These are phyloP conservation scores for Cricetomys ansorgei DNA, from an alignment of 2,113 vertebrate genomes.

Conservation along the genomic window DNA sequence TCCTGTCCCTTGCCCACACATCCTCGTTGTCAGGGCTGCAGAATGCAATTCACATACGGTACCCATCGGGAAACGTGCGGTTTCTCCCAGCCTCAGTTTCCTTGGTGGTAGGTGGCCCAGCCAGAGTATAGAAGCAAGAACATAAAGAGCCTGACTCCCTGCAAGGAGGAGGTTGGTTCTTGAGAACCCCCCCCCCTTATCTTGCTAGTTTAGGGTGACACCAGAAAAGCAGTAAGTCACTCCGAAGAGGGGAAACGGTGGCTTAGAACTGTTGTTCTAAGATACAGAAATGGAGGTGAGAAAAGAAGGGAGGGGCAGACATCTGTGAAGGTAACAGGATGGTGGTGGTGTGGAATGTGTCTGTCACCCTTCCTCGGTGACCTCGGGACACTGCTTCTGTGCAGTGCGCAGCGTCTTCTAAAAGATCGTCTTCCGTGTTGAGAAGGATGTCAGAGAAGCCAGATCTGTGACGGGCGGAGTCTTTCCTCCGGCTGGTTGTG, in stretches of 20 bases:
- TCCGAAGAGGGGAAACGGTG: neutral
- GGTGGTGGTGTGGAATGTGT: no score
- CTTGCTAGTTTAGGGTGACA: neutral
- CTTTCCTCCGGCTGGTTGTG: fast-evolving
- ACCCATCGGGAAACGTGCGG: neutral
- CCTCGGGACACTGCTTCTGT: fast-evolving
- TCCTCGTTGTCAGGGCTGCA: neutral
- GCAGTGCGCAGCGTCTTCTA: neutral
- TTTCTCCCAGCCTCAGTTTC: neutral
- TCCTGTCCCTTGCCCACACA: neutral
- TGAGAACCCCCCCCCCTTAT: neutral
- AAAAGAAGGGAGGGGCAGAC: neutral
- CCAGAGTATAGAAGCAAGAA: neutral
- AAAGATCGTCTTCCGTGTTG: neutral
- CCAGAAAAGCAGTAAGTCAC: neutral
- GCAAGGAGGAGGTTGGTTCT: neutral
- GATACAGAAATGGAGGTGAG: neutral
- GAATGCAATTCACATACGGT: neutral
- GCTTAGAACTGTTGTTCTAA: neutral
- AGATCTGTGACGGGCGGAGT: neutral
- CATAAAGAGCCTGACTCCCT: neutral
- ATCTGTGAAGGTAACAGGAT: neutral
- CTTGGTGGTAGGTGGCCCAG: neutral
- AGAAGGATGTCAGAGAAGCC: neutral
- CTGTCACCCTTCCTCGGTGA: neutral